Evolutionary conservation across 2,888 invertebrate genomes (phyloP), one percentile per base, ranked within the genome.

Genomic region (Ophion slaviceki): DNA sequence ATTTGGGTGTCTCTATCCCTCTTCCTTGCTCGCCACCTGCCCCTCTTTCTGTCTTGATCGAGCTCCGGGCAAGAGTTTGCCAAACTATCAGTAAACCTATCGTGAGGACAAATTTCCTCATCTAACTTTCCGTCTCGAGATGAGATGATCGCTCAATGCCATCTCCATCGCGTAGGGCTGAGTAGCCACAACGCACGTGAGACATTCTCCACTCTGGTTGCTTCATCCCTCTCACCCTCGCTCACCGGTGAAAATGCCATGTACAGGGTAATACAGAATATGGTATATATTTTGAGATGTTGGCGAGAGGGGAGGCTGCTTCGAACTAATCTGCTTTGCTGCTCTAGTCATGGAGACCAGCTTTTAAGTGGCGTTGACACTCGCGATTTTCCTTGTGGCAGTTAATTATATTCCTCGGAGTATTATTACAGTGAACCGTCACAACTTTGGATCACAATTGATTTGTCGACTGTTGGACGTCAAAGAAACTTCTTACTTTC

Each of bases 111-210:
- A 94, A 94, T 93, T 94, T 92, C 92, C 93, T 93, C 94, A 93
- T 93, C 94, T 93, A 94, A 93, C 93, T 94, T 94, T 93, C 90
- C 90, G 89, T 90, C 88, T 87, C 89, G 89, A 92, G 93, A 94
- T 93, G 93, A 94, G 93, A 90, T 92, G 92, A 94, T 93, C 93
- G 92, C 92, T 94, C 93, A 93, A 92, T 92, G 93, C 92, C 93
- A 90, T 78, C 86, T 86, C 82, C 84, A 87, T 71, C 82, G 71
- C 81, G 75, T 76, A 72, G 61, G 53, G 68, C 82, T 53, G 62
- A 72, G 67, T 28, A 66, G 72, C 76, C 72, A 20, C 71, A 72
- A 57, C 24, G 64, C 78, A 45, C 77, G 64, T 28, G 28, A 57
- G 20, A 68, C 59, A 24, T 64, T 74, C 64, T 61, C 53, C 57